phyloP scores from a whole-genome alignment of 2,888 invertebrate genomes.

The Autographa pulchrina region DNA sequence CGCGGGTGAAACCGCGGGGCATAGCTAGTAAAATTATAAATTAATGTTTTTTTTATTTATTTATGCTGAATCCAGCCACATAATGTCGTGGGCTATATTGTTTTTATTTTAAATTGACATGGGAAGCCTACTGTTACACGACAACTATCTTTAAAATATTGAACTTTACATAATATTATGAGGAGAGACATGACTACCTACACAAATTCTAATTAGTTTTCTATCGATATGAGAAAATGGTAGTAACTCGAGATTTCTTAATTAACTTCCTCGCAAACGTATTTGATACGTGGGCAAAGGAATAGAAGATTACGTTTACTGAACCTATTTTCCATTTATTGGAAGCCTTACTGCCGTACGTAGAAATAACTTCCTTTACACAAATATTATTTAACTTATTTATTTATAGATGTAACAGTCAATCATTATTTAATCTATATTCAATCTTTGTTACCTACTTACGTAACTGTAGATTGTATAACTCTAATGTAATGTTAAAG shows the following conservation, averaged over 20 bases:
- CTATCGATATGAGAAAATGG: background rate
- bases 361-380: too few species aligned
- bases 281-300: background rate
- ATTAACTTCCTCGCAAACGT: slow-evolving; percentile 5
- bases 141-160: background rate
- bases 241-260: slow-evolving; percentile 1
- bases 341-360: background rate
- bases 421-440: too few species aligned
- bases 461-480: background rate
- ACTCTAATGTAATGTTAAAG: background rate
- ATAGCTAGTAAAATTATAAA: too few species aligned
- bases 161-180: background rate
- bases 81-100: too few species aligned
- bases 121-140: too few species aligned
- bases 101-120: too few species aligned
- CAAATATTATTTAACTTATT: too few species aligned
- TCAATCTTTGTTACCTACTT: too few species aligned
- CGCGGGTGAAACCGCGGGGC: too few species aligned
- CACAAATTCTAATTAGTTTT: background rate
- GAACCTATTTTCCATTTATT: background rate
- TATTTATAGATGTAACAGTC: too few species aligned
- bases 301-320: background rate
- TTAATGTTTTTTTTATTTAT: too few species aligned
- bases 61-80: too few species aligned
- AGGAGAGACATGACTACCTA: background rate